A percentile compares a stretch with the other conserved stretches of the same genome.
Evolutionary conservation across 1,140 invertebrate species (phyloP).

Genomic region (Hypsibius dujardini): DNA sequence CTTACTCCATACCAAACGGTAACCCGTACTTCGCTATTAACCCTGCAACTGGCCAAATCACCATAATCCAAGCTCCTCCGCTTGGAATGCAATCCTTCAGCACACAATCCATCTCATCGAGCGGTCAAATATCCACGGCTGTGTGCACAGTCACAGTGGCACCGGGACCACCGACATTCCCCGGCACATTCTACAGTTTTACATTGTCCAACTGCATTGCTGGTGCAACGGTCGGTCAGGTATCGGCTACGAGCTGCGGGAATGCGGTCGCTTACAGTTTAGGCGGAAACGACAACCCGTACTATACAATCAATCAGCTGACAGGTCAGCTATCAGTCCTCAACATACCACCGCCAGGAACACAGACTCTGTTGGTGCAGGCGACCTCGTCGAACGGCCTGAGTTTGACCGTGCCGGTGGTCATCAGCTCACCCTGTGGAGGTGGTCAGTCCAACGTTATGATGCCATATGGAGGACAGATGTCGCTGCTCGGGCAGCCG

Average conservation of each 20-base stretch:
- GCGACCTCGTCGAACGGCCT: not conserved
- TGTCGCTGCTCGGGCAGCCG: too few relatives aligned
- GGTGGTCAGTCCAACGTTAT: not conserved
- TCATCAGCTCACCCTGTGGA: not conserved
- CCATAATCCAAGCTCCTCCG: conserved; percentile 6
- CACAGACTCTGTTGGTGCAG: not conserved
- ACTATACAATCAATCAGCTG: not conserved
- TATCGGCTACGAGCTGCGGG: not conserved
- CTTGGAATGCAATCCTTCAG: conserved; percentile 2
- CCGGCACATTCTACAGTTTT: not conserved
- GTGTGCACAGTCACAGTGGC: not conserved
- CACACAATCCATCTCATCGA: not conserved
- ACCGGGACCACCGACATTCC: not conserved
- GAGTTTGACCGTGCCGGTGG: not conserved
- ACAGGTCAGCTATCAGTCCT: not conserved
- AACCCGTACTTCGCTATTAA: conserved; percentile 7
- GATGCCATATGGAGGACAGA: not conserved
- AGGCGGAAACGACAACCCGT: not conserved
- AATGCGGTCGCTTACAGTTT: not conserved
- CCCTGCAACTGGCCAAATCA: conserved; percentile 2
- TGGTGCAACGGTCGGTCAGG: not conserved
- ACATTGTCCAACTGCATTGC: not conserved
- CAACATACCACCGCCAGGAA: not conserved
- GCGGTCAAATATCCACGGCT: not conserved
- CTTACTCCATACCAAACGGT: not conserved